Conservation (phyloP, 64 coral and sea anemone genomes). For the Pocillopora damicornis region DNA sequence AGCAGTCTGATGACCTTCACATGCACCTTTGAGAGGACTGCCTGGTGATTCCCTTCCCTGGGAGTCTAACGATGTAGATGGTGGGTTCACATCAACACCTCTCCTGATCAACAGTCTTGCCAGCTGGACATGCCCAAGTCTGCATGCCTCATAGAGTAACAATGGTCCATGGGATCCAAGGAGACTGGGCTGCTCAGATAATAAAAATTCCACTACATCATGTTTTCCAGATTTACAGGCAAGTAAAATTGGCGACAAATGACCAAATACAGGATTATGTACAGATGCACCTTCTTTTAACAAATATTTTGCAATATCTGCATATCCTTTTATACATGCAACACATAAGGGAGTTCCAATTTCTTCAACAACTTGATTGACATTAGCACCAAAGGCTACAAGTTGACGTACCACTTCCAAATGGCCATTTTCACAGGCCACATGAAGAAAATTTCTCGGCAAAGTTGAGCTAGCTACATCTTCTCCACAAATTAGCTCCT, state of each 20-base stretch:
- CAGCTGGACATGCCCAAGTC: conserved; percentile 72
- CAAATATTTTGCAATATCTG: conserved; percentile 67
- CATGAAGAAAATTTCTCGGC: conserved; percentile 39
- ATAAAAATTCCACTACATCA: conserved; percentile 67
- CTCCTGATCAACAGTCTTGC: conserved; percentile 76
- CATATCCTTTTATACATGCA: conserved; percentile 72
- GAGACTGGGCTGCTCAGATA: conserved; percentile 64
- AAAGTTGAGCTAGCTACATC: neutral
- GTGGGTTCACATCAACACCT: conserved; percentile 67
- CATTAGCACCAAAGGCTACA: conserved; percentile 69
- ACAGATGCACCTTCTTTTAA: conserved; percentile 56
- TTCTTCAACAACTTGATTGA: conserved; percentile 56
- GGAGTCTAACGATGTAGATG: neutral
- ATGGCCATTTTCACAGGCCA: conserved; percentile 80
- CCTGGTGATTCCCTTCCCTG: conserved; percentile 7
- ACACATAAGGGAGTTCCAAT: conserved; percentile 62
- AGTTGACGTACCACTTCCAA: conserved; percentile 70
- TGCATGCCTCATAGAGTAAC: conserved; percentile 62
- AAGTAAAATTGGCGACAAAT: conserved; percentile 63
- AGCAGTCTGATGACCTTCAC: conserved; percentile 43
- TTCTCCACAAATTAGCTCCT: conserved; percentile 48
- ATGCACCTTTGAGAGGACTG: conserved; percentile 76
- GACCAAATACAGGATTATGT: conserved; percentile 25
- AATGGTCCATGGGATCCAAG: conserved; percentile 56
- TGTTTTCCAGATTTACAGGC: conserved; percentile 72